A percentile compares a stretch with the other conserved stretches of the same genome.
Conservation (phyloP, 2,113 vertebrate genomes). For the Gymnobelideus leadbeateri region DNA sequence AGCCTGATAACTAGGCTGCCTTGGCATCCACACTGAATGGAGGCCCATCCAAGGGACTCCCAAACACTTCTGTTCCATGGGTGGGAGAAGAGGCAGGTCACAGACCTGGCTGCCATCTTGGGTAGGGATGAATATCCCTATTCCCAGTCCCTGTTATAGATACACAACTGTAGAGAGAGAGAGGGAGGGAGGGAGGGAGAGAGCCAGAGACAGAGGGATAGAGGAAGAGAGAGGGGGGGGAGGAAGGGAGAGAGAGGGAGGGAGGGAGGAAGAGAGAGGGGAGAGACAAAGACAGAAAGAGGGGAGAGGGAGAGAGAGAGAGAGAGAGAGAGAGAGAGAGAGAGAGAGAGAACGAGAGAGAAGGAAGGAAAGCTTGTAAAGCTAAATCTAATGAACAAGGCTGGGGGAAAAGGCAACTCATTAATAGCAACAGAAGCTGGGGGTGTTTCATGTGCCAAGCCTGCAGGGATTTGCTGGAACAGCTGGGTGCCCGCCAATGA, state of each 20-base stretch:
- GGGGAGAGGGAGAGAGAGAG: not conserved
- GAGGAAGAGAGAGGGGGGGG: not conserved
- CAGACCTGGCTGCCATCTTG: not conserved
- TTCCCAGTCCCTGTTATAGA: not conserved
- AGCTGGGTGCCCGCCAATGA: not conserved
- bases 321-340: not conserved
- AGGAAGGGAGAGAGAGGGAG: not conserved
- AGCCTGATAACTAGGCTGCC: not conserved
- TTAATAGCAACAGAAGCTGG: not conserved
- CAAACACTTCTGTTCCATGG: not conserved
- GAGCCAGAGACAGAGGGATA: not conserved
- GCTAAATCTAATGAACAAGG: conserved; percentile 48
- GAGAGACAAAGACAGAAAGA: not conserved
- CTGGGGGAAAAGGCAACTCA: conserved; percentile 58
- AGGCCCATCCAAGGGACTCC: not conserved
- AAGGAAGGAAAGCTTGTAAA: conserved; percentile 21
- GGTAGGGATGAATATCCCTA: not conserved
- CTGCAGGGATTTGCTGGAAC: not conserved
- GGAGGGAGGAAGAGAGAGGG: not conserved
- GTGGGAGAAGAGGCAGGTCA: not conserved
- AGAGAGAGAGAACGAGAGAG: not conserved
- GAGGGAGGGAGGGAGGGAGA: not conserved
- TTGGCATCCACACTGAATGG: not conserved
- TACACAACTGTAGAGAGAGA: not conserved
- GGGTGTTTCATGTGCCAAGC: not conserved